Base-by-base conservation (phyloP, 2,113 vertebrate species). In the Chelonoidis abingdonii region DNA sequence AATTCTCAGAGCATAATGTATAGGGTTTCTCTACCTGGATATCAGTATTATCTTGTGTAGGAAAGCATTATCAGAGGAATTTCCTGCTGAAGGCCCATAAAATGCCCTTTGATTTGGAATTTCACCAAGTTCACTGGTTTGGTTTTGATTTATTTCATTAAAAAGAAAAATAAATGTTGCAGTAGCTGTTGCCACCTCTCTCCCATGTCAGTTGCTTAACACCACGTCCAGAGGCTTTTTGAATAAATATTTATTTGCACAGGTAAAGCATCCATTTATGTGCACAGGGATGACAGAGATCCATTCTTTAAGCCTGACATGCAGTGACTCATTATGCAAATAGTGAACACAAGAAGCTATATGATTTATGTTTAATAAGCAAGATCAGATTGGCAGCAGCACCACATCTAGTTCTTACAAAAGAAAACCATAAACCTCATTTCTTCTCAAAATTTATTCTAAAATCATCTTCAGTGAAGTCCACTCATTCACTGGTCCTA, bases 301-400 rank as follows among this genome's bases (percentile, higher is more conserved):
- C 52, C 11, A 8, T 7, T 83, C 21, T 44, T 31, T 22, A 84
- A 56, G 13, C 2, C 9, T 91, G 54, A 56, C 3, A 17, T 6
- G 17, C 1, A 2, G 27, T 41, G 0, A 1, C 27, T 41, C 11
- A 31, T 17, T 3, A 10, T 38, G 17, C 35, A 72, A 72, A 72
- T 72, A 72, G 65, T 72, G 65, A 72, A 21, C 9, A 38, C 38
- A 72, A 38, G 0, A 11, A 72, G 19, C 3, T 22, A n/a, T 31
- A 38, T 83, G 44, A 1, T 7, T 13, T 21, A 41, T 69, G 5
- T 52, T 86, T 79, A 72, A 72, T 52, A 29, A 69, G 41, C 27
- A 25, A 1, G 29, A 92, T 47, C 41, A 49, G 12, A 89, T 25
- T 86, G 79, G 5, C 16, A 29, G 7, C 14, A 83, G 9, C 14